Conservation (phyloP, 2,113 vertebrate species). For the Notechis scutatus region DNA sequence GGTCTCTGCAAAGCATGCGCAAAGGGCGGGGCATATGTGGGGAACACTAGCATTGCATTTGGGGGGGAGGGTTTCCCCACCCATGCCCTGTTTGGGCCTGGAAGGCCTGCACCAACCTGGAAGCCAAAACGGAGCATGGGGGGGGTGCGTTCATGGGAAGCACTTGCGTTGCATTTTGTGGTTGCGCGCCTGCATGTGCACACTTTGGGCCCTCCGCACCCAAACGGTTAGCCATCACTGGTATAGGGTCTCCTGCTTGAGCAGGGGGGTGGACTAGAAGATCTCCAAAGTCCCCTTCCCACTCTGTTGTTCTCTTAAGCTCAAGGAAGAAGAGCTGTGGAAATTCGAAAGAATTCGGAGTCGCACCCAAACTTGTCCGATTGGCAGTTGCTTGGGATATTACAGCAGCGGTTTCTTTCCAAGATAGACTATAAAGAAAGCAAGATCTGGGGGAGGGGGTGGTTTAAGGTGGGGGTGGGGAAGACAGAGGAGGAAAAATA, state of each 20-base stretch:
- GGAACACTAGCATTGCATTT: no score
- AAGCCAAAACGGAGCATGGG: no score
- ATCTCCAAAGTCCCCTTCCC: not conserved
- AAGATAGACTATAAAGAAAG: not conserved
- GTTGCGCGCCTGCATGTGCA: no score
- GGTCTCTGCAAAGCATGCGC: no score
- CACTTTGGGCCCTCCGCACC: no score
- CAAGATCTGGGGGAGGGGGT: not conserved
- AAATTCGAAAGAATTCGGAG: not conserved
- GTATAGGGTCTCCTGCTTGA: not conserved
- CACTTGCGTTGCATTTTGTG: no score
- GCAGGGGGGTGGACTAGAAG: not conserved
- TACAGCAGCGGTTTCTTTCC: not conserved
- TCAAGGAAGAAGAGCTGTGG: not conserved
- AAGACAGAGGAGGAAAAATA: not conserved
- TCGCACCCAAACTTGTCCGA: not conserved
- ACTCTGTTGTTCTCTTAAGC: not conserved
- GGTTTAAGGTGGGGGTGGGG: not conserved
- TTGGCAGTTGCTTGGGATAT: not conserved
- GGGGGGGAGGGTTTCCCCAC: no score
- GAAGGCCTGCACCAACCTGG: no score
- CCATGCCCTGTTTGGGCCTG: no score
- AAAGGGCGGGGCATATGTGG: no score
- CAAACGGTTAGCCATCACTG: no score
- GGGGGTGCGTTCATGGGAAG: no score